These are phyloP conservation scores for Cryptus viduatorius DNA, from an alignment of 2,888 invertebrate species.

Conservation along the genomic window DNA sequence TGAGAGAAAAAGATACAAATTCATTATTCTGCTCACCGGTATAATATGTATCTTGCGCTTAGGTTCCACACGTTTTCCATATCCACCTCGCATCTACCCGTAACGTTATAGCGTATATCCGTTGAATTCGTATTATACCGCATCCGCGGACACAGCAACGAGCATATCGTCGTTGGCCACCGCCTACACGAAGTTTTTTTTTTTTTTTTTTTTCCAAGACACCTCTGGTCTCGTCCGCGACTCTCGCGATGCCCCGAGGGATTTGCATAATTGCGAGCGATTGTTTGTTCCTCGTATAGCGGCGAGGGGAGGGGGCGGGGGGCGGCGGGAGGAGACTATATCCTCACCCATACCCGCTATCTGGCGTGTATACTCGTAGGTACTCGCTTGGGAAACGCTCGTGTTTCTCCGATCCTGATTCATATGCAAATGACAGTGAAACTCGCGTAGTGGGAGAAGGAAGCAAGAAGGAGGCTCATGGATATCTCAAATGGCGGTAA, in stretches of 20 bases:
- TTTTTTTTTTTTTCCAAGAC: conserved; percentile 67
- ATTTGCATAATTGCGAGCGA: conserved; percentile 83
- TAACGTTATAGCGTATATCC: conserved; percentile 6
- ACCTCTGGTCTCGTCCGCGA: conserved; percentile 75
- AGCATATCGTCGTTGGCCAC: conserved; percentile 22
- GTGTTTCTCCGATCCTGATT: conserved; percentile 81
- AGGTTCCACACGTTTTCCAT: conserved; percentile 21
- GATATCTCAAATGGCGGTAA: conserved; percentile 30
- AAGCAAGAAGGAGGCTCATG: conserved; percentile 31
- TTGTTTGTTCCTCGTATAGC: conserved; percentile 82
- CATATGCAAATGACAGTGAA: conserved; percentile 81
- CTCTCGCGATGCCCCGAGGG: conserved; percentile 65
- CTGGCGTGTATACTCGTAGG: conserved; percentile 56
- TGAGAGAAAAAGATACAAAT: conserved; percentile 24
- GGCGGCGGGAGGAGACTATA: not conserved
- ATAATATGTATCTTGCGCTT: conserved; percentile 10
- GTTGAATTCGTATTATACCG: conserved; percentile 41
- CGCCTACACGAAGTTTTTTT: conserved; percentile 41
- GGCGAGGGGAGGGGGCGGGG: conserved; percentile 46
- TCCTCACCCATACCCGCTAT: conserved; percentile 16
- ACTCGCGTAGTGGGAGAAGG: conserved; percentile 37
- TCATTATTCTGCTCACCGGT: conserved; percentile 3
- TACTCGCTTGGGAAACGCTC: conserved; percentile 76
- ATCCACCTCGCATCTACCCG: conserved; percentile 15
- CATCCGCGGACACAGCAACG: conserved; percentile 16